phyloP scores from a whole-genome alignment of 2,888 invertebrate species.

The Sinotaia quadrata region DNA sequence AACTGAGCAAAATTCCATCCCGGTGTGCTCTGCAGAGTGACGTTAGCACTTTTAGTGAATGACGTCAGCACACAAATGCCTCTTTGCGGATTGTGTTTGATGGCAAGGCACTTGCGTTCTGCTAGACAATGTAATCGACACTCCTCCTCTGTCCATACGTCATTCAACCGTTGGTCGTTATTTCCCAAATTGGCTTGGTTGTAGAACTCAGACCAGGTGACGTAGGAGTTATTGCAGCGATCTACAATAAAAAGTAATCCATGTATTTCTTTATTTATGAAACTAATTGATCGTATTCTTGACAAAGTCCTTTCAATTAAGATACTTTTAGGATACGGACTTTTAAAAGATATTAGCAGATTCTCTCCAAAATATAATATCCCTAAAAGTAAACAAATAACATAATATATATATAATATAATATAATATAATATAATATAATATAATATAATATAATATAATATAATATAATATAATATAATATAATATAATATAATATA shows the following conservation, averaged over 20 bases:
- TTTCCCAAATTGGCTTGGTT: constrained; percentile 9
- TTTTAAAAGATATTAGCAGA: no score
- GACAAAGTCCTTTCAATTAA: no score
- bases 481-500: no score
- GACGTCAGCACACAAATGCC: constrained; percentile 42
- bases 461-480: no score
- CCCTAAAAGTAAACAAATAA: no score
- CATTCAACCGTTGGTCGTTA: constrained; percentile 8
- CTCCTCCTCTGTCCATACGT: constrained; percentile 40
- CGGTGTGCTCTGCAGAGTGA: constrained; percentile 13
- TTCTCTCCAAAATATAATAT: no score
- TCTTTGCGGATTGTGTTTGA: constrained; percentile 35
- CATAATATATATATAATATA: no score
- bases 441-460: no score
- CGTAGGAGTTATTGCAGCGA: constrained; percentile 26
- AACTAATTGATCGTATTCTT: no score
- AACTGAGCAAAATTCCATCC: constrained; percentile 26
- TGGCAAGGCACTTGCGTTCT: constrained; percentile 31
- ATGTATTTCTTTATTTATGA: no score
- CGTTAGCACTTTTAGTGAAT: neutral
- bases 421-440: no score
- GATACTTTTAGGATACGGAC: no score
- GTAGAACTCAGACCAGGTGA: constrained; percentile 11
- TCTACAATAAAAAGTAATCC: constrained; percentile 19
- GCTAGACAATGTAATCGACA: constrained; percentile 39